Evolutionary conservation across 2,113 vertebrate genomes (phyloP), one percentile per base, ranked within the genome.

Genomic region (Paramisgurnus dabryanus): DNA sequence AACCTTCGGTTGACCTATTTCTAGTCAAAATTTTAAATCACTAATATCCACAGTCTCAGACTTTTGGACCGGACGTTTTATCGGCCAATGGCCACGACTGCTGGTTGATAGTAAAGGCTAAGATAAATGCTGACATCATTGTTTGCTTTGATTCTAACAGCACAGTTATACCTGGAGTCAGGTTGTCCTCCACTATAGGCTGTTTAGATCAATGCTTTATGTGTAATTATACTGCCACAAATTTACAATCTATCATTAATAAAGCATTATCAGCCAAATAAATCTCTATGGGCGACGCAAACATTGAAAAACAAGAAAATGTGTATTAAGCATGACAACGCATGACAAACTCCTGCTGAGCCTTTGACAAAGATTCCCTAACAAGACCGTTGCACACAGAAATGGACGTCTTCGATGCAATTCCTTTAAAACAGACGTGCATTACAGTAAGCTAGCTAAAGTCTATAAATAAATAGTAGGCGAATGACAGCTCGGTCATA

Each of bases 271-370:
- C 9, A 41, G 22, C 12, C 43, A 53, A 5, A n/a, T 60, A 6
- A 76, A 65, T n/a, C 58, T 64, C 58, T 34, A 34, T 65, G 11
- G 72, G 10, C 57, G 58, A 75, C 45, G 18, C 41, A n/a, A 8
- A 58, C 43, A 66, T 27, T 12, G 47, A 41, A 6, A 65, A 66
- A 17, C 7, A 22, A 64, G 2, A 5, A 64, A 17, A 10, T 1
- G 34, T 66, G 40, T 41, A 34, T 55, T 27, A 77, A 66, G 49
- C 27, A 18, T 47, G 9, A 66, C 22, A 53, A 57, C 58, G 61
- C 39, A 60, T 64, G 83, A 73, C 85, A 49, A 78, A 87, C 83
- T 58, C 17, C 17, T 58, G 55, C 55, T 18, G 55, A 58, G 17
- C 17, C 55, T 58, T 2, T 18, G 17, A 58, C 18, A 18, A 15